Base-by-base conservation (phyloP, 2,113 vertebrate species). In the Grus americana region DNA sequence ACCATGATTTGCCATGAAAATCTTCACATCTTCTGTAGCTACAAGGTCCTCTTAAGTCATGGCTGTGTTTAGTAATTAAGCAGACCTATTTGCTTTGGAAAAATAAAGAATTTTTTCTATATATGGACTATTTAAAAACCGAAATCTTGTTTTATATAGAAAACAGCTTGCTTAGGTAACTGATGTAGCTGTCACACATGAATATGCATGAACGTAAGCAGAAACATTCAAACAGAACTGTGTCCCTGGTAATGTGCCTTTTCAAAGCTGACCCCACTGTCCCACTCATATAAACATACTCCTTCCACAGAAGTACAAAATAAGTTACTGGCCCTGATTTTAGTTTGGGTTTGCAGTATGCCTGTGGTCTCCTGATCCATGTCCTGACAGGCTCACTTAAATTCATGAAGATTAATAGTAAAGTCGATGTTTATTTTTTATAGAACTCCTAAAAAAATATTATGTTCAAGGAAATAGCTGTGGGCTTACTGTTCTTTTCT, bases 1-100 rank as follows among this genome's bases (percentile, higher is more conserved):
- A 90, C 86, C 83, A 83, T 94, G 83, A 93, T 96, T 90, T 95
- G 95, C 72, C 42, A 50, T 26, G 36, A 86, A 94, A 95, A 88
- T 92, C 63, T 86, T 79, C 68, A 80, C 18, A 19, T 75, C 76
- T 74, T 73, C 86, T 78, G 49, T 62, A 90, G 59, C 68, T 85
- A 55, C 85, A 75, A 83, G 62, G 13, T 70, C 65, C 68, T 85
- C 58, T 73, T 79, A 83, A 93, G 71, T 93, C n/a, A 24, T 62
- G 71, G 47, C 73, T 91, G n/a, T 74, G 91, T 49, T 72, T 90
- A 78, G 83, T 86, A 95, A 95, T 96, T 76, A 92, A 65, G 50
- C 82, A 71, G 79, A n/a, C 30, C 52, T 84, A 23, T 67, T 97
- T 92, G 52, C 66, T 96, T 87, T 87, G 57, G 80, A 47, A 12